These are phyloP conservation scores for Notechis scutatus DNA, from an alignment of 2,113 vertebrate genomes.

Conservation along the genomic window DNA sequence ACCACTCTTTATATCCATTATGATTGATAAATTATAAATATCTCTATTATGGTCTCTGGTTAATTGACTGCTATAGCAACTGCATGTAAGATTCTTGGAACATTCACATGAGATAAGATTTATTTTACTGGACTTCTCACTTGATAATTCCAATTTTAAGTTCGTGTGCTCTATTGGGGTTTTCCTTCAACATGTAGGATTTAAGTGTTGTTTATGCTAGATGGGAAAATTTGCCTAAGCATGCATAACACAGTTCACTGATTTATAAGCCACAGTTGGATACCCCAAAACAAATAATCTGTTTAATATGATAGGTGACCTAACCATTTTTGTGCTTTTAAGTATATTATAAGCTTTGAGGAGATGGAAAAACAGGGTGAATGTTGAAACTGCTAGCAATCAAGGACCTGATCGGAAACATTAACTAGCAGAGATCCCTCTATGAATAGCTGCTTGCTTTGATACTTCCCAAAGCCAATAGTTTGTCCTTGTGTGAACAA, in stretches of 20 bases:
- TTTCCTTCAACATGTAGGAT: background rate
- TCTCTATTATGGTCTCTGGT: constrained; percentile 13
- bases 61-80: constrained; percentile 34
- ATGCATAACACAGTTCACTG: background rate
- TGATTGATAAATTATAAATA: background rate
- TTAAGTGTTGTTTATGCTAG: background rate
- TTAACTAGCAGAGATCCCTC: background rate
- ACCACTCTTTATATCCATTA: background rate
- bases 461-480: accelerated
- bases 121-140: background rate
- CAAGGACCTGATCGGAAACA: background rate
- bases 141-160: background rate
- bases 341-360: background rate
- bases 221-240: background rate
- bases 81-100: background rate
- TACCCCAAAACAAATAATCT: background rate
- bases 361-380: background rate
- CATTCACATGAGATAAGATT: background rate
- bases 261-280: background rate
- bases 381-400: background rate
- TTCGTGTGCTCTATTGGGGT: background rate
- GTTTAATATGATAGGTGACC: background rate
- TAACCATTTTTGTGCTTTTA: background rate
- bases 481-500: background rate
- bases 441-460: background rate